phyloP scores from a whole-genome alignment of 2,797 vertebrate genomes.

The Microctenopoma stevenorrisi region DNA sequence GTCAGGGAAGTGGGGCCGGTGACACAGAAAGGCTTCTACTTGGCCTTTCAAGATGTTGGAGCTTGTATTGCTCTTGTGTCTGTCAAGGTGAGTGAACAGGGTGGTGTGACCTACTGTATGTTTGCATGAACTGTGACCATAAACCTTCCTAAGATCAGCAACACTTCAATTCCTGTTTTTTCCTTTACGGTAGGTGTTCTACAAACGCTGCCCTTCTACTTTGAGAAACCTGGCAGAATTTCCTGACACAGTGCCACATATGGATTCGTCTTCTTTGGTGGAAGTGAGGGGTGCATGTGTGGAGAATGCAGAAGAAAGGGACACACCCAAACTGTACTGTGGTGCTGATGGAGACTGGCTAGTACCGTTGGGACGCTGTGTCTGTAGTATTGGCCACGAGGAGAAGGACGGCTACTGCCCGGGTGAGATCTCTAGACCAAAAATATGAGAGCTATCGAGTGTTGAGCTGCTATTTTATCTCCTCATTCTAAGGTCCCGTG shows the following conservation, averaged over 20 bases:
- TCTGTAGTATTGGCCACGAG: conserved; percentile 94
- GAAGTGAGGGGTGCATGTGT: conserved; percentile 96
- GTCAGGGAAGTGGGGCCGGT: conserved; percentile 95
- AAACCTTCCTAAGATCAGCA: conserved; percentile 10
- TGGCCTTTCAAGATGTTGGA: conserved; percentile 99
- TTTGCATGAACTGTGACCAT: conserved; percentile 8
- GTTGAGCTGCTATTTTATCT: conserved; percentile 49
- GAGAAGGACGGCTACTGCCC: conserved; percentile 92
- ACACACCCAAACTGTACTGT: conserved; percentile 95
- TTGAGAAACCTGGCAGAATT: conserved; percentile 93
- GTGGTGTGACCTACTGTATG: neutral
- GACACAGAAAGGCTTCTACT: conserved; percentile 92
- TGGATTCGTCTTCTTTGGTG: conserved; percentile 96
- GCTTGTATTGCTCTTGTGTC: conserved; percentile 97
- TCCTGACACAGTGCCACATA: conserved; percentile 95
- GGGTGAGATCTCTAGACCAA: conserved; percentile 83
- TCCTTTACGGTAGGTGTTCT: conserved; percentile 86
- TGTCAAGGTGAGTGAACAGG: conserved; percentile 78
- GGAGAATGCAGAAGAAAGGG: conserved; percentile 94
- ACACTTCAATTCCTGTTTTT: neutral
- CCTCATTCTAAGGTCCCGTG: conserved; percentile 48
- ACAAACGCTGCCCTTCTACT: conserved; percentile 96
- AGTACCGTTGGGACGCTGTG: conserved; percentile 94
- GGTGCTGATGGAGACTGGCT: conserved; percentile 98
- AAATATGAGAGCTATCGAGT: conserved; percentile 38